Base-by-base conservation (phyloP, 2,113 vertebrate genomes). In the Polyodon spathula region DNA sequence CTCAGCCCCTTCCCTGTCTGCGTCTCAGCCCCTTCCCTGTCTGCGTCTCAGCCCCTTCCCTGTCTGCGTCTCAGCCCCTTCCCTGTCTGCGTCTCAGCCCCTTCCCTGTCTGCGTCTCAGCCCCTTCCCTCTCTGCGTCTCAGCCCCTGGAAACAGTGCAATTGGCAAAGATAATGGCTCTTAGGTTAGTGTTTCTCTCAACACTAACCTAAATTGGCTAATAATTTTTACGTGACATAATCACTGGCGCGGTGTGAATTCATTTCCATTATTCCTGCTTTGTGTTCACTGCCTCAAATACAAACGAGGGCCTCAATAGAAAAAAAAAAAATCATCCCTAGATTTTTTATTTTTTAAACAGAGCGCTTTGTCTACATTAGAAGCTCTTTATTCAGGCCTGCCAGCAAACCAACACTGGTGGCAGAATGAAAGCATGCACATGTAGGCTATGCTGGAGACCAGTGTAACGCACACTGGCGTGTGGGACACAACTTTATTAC, bases 401-500 rank as follows among this genome's bases (percentile, higher is more conserved):
- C 46, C 46, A 14, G 7, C 10, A 50, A 50, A n/a, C 46, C n/a
- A n/a, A n/a, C n/a, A n/a, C n/a, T n/a, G n/a, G n/a, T n/a, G n/a
- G n/a, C n/a, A n/a, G n/a, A n/a, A n/a, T n/a, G n/a, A n/a, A n/a
- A n/a, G n/a, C n/a, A n/a, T n/a, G n/a, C n/a, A n/a, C n/a, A n/a
- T n/a, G n/a, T n/a, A n/a, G n/a, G n/a, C n/a, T n/a, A n/a, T 5
- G 11, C 7, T 50, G 46, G 46, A n/a, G 46, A n/a, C n/a, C n/a
- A n/a, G n/a, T n/a, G n/a, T n/a, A 66, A 56, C 58, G 39, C 40
- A 63, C 56, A 57, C n/a, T 59, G 57, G 72, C 66, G 69, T 65
- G 62, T n/a, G n/a, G n/a, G n/a, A n/a, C n/a, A n/a, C n/a, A n/a
- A n/a, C n/a, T n/a, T n/a, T n/a, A n/a, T n/a, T n/a, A n/a, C n/a